Evolutionary conservation across 2,797 vertebrate species (phyloP), one percentile per base, ranked within the genome.

Genomic region (Percopsis omiscomaycus): DNA sequence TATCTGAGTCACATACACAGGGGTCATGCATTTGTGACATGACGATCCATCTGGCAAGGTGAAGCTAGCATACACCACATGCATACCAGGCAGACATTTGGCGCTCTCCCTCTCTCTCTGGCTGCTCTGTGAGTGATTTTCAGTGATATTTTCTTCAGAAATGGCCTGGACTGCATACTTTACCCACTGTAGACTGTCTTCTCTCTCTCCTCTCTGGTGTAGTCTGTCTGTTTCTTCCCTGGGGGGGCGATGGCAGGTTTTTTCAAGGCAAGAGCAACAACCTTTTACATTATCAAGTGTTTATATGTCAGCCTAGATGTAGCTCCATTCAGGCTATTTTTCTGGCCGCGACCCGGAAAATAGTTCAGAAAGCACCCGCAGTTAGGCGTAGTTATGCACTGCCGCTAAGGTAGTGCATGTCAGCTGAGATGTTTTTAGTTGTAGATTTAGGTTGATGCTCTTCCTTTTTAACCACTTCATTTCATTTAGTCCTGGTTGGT

Each of bases 191-290:
- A 47, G 29, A 11, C 46, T 49, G 15, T 22, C 28, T 30, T 8
- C 13, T 8, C 14, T 44, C 61, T 46, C 52, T n/a, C 44, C 14
- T 30, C 10, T 59, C 55, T n/a, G 10, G 4, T 79, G 52, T 82
- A 85, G 87, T 88, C 86, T 87, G 79, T 88, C 86, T 84, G 83
- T 90, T 78, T 87, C 89, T 69, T 89, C 89, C 85, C 85, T 91
- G 84, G 87, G 89, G 85, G 85, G 89, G 84, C 80, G 89, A 73
- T 90, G 87, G 90, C 90, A 89, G 88, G 82, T 90, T 80, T 85
- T 84, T 56, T 86, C 88, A 88, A 91, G 90, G 89, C 89, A 91
- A 91, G 90, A 88, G 88, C 90, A 89, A 85, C 89, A 84, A 86
- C 87, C 86, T 84, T 63, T 71, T 64, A 48, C 77, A 28, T 68